These are phyloP conservation scores for Diorhabda elongata DNA, from an alignment of 1,140 invertebrate species.

Conservation along the genomic window DNA sequence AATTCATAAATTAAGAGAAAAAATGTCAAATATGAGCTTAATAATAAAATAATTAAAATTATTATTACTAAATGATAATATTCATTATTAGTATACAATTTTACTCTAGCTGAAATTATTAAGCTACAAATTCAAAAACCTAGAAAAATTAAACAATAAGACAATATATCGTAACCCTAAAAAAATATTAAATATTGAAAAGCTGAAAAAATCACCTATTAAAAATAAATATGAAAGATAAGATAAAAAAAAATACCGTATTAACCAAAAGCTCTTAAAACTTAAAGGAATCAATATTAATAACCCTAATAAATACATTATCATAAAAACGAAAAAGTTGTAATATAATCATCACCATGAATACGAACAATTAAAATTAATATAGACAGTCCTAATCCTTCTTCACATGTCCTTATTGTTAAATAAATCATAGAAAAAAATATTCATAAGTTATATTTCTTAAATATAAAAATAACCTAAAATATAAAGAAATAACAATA, in stretches of 20 bases:
- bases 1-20: conserved; percentile 52
- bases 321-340: conserved; percentile 48
- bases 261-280: conserved; percentile 37
- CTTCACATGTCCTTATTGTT: no score
- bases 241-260: conserved; percentile 41
- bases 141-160: conserved; percentile 53
- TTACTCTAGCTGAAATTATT: conserved; percentile 52
- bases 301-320: conserved; percentile 50
- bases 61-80: conserved; percentile 51
- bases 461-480: no score
- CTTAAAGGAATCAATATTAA: conserved; percentile 47
- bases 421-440: no score
- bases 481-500: no score
- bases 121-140: conserved; percentile 52
- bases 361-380: no score
- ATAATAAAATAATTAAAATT: conserved; percentile 53
- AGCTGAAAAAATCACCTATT: no score
- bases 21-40: conserved; percentile 57
- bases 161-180: conserved; percentile 50
- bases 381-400: not conserved
- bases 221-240: no score
- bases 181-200: conserved; percentile 41
- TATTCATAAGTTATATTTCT: conserved; percentile 22
- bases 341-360: no score
- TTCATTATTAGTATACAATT: conserved; percentile 48